Base-by-base conservation (phyloP, 2,888 invertebrate genomes). In the Bursaphelenchus okinawaensis region DNA sequence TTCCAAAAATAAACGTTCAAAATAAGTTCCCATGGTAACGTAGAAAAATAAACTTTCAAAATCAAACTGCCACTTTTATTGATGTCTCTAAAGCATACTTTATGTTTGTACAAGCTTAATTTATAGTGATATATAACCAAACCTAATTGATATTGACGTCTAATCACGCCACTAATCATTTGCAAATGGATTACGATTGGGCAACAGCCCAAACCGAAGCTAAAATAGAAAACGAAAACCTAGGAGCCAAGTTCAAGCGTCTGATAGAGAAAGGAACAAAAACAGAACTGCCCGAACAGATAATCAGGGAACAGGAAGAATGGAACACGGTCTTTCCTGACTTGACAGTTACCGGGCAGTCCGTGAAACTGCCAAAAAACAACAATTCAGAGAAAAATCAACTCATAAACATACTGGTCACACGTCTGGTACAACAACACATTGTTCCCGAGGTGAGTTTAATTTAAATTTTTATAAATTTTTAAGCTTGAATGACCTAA, bases 141-240 rank as follows among this genome's bases (percentile, higher is more conserved):
- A n/a, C n/a, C n/a, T n/a, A n/a, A n/a, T n/a, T n/a, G n/a, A n/a
- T n/a, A n/a, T n/a, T n/a, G n/a, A n/a, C n/a, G n/a, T n/a, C n/a
- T n/a, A n/a, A n/a, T n/a, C n/a, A n/a, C n/a, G n/a, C n/a, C n/a
- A n/a, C n/a, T n/a, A n/a, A n/a, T n/a, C n/a, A n/a, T n/a, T n/a
- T n/a, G n/a, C n/a, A n/a, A n/a, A 57, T 57, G 57, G 57, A 57
- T 31, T 31, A 60, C 19, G 60, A 9, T 4, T 59, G 60, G 60
- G 40, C 40, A 40, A 12, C 40, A 20, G 29, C 60, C 22, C 12
- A 40, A 1, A 16, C n/a, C 40, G 40, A 40, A 16, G 12, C 40
- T 3, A 40, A 40, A n/a, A n/a, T 40, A 12, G 40, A 40, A 12
- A 59, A 50, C 50, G 60, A 59, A 19, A 19, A 20, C 16, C 16